A percentile compares a stretch with the other conserved stretches of the same genome.
Conservation (phyloP, 1,140 invertebrate genomes). For the Bombus cullumanus region DNA sequence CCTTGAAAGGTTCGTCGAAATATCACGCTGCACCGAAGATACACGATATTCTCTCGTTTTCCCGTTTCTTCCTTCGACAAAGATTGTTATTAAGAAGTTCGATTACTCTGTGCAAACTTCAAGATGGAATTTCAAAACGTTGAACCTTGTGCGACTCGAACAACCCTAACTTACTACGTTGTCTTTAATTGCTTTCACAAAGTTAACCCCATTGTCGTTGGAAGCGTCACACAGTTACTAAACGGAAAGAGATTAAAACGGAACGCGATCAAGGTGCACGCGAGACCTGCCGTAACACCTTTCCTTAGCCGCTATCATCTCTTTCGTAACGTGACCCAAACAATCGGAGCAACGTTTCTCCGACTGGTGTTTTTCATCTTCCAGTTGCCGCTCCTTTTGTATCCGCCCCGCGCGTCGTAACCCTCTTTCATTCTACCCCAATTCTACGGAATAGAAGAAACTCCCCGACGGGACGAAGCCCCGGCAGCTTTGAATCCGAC, state of each 20-base stretch:
- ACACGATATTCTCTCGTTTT: too few species aligned
- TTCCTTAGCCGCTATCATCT: not conserved
- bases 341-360: slow-evolving; percentile 2
- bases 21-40: too few species aligned
- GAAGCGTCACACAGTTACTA: not conserved
- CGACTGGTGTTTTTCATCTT: slow-evolving; percentile 37
- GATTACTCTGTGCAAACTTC: not conserved
- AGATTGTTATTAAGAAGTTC: not conserved
- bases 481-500: slow-evolving; percentile 22
- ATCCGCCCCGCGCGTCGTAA: slow-evolving; percentile 13
- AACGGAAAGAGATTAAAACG: not conserved
- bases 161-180: not conserved
- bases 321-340: slow-evolving; percentile 2
- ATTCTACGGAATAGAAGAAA: slow-evolving; percentile 48
- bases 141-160: not conserved
- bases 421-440: slow-evolving; percentile 48
- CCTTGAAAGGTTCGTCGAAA: not conserved
- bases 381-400: slow-evolving; percentile 38
- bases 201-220: too few species aligned
- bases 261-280: not conserved
- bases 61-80: too few species aligned
- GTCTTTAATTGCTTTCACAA: not conserved
- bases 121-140: not conserved
- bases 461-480: slow-evolving; percentile 8
- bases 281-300: not conserved